These are phyloP conservation scores for Cyprinodon diabolis DNA, from an alignment of 2,797 vertebrate species.

Conservation along the genomic window DNA sequence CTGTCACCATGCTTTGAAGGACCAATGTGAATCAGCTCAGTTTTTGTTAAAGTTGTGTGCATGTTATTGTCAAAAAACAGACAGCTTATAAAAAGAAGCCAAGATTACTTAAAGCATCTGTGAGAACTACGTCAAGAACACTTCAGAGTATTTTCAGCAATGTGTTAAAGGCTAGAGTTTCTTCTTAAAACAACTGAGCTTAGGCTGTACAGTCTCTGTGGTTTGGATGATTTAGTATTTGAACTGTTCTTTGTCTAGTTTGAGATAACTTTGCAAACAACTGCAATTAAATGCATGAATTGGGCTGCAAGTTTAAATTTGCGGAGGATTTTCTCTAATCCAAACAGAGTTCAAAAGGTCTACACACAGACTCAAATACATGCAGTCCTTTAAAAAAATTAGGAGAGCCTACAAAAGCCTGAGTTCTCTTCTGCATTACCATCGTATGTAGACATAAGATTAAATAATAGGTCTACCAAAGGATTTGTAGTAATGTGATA, in stretches of 20 bases:
- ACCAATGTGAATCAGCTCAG: not conserved
- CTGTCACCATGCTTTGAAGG: conserved; percentile 49
- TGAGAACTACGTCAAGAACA: not conserved
- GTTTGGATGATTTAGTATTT: conserved; percentile 8
- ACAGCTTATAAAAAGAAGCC: not conserved
- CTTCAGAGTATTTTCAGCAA: not conserved
- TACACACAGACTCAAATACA: not conserved
- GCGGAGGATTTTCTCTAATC: conserved; percentile 1
- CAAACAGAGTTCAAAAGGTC: not conserved
- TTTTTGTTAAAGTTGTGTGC: conserved; percentile 2
- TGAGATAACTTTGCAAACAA: not conserved
- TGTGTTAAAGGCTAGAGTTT: not conserved
- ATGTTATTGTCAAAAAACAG: conserved; percentile 2
- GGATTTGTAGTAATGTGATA: not conserved
- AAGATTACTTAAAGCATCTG: conserved; percentile 4
- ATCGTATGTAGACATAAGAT: not conserved
- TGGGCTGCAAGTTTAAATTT: not conserved
- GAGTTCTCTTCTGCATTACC: not conserved
- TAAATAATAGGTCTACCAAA: not conserved
- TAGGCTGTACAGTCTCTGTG: not conserved
- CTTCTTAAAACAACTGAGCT: not conserved
- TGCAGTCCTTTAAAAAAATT: not conserved
- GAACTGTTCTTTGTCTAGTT: not conserved
- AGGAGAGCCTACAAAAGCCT: not conserved
- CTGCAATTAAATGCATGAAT: conserved; percentile 1